phyloP scores from a whole-genome alignment of 2,888 invertebrate genomes.

The Parasteatoda lunata region DNA sequence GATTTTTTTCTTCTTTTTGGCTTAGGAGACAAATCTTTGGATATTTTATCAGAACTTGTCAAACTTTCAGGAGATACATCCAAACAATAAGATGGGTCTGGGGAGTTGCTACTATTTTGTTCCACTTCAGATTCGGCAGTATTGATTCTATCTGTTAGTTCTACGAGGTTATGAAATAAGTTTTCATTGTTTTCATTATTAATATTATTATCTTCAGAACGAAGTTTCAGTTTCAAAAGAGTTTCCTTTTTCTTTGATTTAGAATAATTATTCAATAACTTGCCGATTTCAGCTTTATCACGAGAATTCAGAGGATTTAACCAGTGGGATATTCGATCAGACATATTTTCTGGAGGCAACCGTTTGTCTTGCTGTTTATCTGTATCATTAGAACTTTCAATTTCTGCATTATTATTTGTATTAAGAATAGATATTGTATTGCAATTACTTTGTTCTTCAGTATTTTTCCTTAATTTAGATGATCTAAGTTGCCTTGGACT shows the following conservation, averaged over 20 bases:
- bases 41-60: too few species aligned
- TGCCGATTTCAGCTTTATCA: constrained; percentile 35
- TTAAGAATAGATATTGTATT: too few species aligned
- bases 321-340: constrained; percentile 25
- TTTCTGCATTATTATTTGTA: background rate
- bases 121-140: too few species aligned
- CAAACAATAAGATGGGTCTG: too few species aligned
- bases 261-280: constrained; percentile 25
- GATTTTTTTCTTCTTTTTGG: background rate
- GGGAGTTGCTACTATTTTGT: too few species aligned
- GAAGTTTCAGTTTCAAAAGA: constrained; percentile 27
- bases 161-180: too few species aligned
- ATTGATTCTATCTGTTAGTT: too few species aligned
- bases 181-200: too few species aligned
- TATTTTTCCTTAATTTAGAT: too few species aligned
- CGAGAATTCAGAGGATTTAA: constrained; percentile 33
- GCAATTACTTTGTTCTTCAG: too few species aligned
- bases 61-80: too few species aligned
- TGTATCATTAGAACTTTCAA: background rate
- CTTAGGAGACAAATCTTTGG: background rate
- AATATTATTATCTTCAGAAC: constrained; percentile 2
- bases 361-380: background rate
- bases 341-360: constrained; percentile 6
- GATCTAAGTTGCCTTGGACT: too few species aligned
- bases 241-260: constrained; percentile 44